Evolutionary conservation across 1,140 invertebrate genomes (phyloP).

Genomic region (Platorchestia sp.): DNA sequence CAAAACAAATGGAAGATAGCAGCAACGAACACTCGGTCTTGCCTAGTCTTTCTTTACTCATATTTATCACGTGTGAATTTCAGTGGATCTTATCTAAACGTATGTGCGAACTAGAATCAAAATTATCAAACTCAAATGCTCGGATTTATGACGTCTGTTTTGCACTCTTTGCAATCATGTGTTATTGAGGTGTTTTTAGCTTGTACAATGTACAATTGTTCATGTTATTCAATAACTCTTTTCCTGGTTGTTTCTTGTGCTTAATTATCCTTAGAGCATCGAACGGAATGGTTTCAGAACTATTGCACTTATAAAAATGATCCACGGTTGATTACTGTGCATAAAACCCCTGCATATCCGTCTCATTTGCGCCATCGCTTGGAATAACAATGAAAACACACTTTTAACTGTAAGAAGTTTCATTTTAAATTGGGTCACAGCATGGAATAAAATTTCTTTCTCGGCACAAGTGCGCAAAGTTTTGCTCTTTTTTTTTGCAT

Average conservation of each 20-base stretch:
- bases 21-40: no score
- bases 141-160: no score
- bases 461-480: neutral
- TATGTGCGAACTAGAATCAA: no score
- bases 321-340: neutral
- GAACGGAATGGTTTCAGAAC: neutral
- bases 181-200: no score
- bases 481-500: neutral
- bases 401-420: neutral
- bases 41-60: no score
- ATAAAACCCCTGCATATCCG: neutral
- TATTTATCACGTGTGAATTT: no score
- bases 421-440: neutral
- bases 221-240: neutral
- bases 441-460: neutral
- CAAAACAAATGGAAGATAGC: no score
- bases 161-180: no score
- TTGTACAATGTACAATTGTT: no score
- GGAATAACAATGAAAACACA: neutral
- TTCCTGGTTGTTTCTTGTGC: neutral
- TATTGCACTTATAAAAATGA: neutral
- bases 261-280: neutral
- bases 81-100: no score
- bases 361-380: neutral
- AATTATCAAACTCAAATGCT: no score